Base-by-base conservation (phyloP, 1,140 invertebrate species). In the Drosophila arizonae region DNA sequence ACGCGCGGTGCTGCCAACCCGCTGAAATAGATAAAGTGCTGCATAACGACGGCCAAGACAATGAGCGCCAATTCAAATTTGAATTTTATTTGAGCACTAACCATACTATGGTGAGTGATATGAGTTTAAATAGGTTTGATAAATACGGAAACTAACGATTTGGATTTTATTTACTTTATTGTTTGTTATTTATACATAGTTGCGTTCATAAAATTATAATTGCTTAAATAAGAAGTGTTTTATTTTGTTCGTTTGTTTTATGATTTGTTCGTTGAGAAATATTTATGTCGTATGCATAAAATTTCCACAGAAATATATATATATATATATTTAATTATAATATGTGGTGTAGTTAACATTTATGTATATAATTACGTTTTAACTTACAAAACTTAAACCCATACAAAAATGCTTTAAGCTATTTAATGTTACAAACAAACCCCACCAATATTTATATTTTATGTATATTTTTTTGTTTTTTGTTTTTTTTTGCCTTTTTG, bases 351-450 rank as follows among this genome's bases (percentile, higher is more conserved):
- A 84, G 76, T 76, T 55, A 68, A 85, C 77, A 85, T 86, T 81
- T 72, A 76, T 81, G 82, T 72, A 86, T 86, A 79, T 71, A 82
- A 86, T 86, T 86, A 81, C 60, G 82, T 87, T 87, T 87, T 87
- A 88, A 67, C 82, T 87, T 88, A 88, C 48, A 87, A 86, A 88
- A 87, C 84, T 88, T 88, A 87, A 87, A 84, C 82, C 84, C 84
- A 88, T 87, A 88, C 84, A 87, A 88, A 77, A 80, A 79, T 87
- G 82, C 69, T 84, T 88, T 88, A 87, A 74, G 67, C 82, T 87
- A 87, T 79, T 87, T 84, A 84, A 80, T 67, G 48, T 72, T 79
- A 77, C 52, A 80, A 80, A 88, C 76, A 84, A 84, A 84, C 87
- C 84, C 82, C 84, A 84, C 85, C 85, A 84, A 68, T 77, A 55